These are phyloP conservation scores for Prosapia bicincta DNA, from an alignment of 2,888 invertebrate species.

Conservation along the genomic window DNA sequence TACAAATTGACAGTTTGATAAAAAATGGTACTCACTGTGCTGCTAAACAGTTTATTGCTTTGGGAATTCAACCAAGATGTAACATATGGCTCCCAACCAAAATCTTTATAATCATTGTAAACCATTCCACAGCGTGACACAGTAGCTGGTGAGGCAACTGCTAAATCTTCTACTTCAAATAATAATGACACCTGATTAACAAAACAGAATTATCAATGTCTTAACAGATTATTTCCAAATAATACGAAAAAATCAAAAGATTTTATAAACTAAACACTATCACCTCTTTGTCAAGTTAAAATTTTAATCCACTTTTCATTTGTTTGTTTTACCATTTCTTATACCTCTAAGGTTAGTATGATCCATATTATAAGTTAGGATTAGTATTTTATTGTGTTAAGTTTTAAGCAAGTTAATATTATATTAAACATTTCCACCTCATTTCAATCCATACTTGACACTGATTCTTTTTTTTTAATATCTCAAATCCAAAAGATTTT, in stretches of 20 bases:
- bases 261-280: neutral
- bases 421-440: no score
- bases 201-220: conserved; percentile 48
- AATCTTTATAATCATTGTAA: conserved; percentile 84
- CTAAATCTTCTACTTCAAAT: conserved; percentile 78
- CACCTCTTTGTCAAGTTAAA: no score
- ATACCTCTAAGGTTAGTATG: no score
- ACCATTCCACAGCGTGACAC: conserved; percentile 85
- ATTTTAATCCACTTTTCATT: no score
- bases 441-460: no score
- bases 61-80: conserved; percentile 69
- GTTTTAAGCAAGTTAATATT: no score
- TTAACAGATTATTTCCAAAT: neutral
- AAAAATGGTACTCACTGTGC: conserved; percentile 48
- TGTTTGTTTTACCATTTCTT: no score
- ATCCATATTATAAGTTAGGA: no score
- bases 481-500: no score
- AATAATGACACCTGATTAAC: conserved; percentile 63
- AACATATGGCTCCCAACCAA: conserved; percentile 84
- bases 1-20: no score
- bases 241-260: neutral
- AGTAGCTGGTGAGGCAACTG: conserved; percentile 85
- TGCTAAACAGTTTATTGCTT: conserved; percentile 25
- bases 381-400: no score
- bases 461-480: no score